Percentiles rank a stretch among this genome's conserved stretches.
phyloP scores from a whole-genome alignment of 2,888 invertebrate genomes.

The Drosophila kanekoi region DNA sequence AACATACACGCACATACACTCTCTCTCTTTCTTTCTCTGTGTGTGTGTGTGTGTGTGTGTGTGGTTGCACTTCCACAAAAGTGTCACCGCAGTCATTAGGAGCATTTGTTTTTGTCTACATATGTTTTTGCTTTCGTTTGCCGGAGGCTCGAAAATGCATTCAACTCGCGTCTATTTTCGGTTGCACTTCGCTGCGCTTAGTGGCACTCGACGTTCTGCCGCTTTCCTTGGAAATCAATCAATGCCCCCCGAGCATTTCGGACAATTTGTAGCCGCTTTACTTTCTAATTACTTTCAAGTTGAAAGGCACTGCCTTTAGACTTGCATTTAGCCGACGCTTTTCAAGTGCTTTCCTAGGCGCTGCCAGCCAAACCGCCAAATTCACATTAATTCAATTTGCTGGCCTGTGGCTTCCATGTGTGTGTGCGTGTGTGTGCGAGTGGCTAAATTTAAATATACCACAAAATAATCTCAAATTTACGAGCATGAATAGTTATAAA shows the following conservation, averaged over 20 bases:
- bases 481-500: conserved; percentile 73
- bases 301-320: conserved; percentile 47
- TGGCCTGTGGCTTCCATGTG: conserved; percentile 1
- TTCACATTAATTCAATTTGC: conserved; percentile 30
- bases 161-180: conserved; percentile 62
- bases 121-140: conserved; percentile 57
- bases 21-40: neutral
- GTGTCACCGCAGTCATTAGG: conserved; percentile 79
- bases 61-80: conserved; percentile 67
- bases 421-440: conserved; percentile 10
- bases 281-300: conserved; percentile 77
- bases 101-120: conserved; percentile 54
- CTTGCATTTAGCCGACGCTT: conserved; percentile 14
- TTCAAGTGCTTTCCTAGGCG: conserved; percentile 58
- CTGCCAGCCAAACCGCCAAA: conserved; percentile 38
- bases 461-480: conserved; percentile 75
- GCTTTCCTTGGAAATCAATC: conserved; percentile 76
- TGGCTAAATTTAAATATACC: conserved; percentile 67
- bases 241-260: conserved; percentile 56
- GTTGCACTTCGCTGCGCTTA: conserved; percentile 53
- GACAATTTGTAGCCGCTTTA: conserved; percentile 76
- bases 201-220: conserved; percentile 50
- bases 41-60: conserved; percentile 24
- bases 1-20: conserved; percentile 19
- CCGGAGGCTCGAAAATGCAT: conserved; percentile 47